Evolutionary conservation across 2,797 vertebrate species (phyloP).

Genomic region (Xiphorhynchus erythropygius): DNA sequence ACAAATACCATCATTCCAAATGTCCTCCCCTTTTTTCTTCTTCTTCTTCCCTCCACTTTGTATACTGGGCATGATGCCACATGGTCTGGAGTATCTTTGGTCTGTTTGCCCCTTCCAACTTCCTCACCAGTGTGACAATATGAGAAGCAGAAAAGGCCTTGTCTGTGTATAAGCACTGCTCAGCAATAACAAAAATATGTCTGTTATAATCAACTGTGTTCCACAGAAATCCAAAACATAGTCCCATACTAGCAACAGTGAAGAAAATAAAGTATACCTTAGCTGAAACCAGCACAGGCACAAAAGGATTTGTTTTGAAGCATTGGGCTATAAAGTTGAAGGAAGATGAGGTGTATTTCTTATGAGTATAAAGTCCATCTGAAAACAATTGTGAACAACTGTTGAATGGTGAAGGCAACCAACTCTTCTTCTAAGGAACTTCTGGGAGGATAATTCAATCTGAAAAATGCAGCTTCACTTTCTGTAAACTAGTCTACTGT

Average conservation of each 20-base stretch:
- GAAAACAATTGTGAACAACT: background rate
- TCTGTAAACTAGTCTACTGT: background rate
- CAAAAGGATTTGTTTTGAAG: background rate
- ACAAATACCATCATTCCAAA: background rate
- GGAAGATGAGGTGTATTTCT: background rate
- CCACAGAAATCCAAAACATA: background rate
- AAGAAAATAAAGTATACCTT: background rate
- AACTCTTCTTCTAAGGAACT: background rate
- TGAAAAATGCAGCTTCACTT: background rate
- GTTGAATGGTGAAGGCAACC: background rate
- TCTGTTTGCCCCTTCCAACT: background rate
- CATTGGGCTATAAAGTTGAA: background rate
- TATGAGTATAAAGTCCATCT: background rate
- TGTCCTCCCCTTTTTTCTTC: background rate
- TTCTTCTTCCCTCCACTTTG: background rate
- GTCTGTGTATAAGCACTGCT: background rate
- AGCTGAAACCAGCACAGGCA: background rate
- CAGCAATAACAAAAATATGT: background rate
- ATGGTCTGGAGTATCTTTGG: background rate
- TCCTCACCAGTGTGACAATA: background rate
- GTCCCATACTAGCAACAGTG: too few species aligned
- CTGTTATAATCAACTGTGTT: background rate
- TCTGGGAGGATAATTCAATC: background rate
- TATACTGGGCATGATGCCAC: too few species aligned
- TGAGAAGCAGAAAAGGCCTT: background rate